Evolutionary conservation across 2,113 vertebrate genomes (phyloP).

Genomic region (Corynorhinus townsendii): DNA sequence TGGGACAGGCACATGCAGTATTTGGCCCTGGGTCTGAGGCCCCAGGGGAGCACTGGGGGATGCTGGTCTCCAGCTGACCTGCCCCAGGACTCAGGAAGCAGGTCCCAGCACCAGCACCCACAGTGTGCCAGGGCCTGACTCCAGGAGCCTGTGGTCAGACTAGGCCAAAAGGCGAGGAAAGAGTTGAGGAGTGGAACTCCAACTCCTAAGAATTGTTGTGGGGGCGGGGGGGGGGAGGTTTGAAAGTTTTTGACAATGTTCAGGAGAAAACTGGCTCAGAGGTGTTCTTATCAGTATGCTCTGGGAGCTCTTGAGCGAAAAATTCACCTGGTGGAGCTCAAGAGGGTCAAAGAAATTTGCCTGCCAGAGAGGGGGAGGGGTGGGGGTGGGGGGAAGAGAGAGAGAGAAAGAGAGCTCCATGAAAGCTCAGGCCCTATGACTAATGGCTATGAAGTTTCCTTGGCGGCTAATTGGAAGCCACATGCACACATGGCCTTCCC

Average conservation of each 20-base stretch:
- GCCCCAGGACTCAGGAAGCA: background rate
- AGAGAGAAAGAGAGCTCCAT: background rate
- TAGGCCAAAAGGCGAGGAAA: background rate
- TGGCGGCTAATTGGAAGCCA: background rate
- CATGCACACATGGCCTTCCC: rapidly evolving
- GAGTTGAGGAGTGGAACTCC: background rate
- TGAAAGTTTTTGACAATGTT: background rate
- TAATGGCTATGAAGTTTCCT: background rate
- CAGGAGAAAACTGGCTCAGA: background rate
- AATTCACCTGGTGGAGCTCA: background rate
- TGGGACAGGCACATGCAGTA: background rate
- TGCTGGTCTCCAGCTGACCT: background rate
- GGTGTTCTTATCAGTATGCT: background rate
- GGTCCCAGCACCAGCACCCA: background rate
- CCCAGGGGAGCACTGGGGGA: rapidly evolving
- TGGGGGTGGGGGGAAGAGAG: background rate
- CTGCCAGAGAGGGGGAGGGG: background rate
- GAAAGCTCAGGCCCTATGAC: background rate
- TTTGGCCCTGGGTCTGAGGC: background rate
- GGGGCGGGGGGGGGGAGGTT: no score
- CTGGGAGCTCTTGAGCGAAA: background rate
- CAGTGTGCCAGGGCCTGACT: background rate
- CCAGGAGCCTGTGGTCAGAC: background rate
- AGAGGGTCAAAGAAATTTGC: background rate
- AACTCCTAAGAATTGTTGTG: background rate